phyloP scores from a whole-genome alignment of 2,113 vertebrate genomes.

The Ciconia stormi region DNA sequence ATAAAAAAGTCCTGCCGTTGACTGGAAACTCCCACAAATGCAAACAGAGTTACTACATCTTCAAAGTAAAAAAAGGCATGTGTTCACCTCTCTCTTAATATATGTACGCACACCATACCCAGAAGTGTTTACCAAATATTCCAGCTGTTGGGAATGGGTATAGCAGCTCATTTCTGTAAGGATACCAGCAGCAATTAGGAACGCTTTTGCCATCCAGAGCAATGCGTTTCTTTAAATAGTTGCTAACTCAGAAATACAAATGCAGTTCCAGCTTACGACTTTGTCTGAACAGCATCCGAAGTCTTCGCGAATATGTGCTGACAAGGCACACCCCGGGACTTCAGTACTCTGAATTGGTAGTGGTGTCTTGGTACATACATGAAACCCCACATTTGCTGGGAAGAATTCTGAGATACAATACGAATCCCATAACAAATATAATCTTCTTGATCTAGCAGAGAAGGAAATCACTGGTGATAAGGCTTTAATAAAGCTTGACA shows the following conservation, averaged over 20 bases:
- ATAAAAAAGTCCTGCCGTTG: not conserved
- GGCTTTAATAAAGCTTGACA: conserved; percentile 67
- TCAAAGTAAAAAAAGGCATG: not conserved
- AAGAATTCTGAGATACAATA: not conserved
- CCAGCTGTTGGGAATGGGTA: not conserved
- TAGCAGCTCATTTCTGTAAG: not conserved
- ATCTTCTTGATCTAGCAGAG: conserved; percentile 62
- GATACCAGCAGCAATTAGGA: not conserved
- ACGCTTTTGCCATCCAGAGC: not conserved
- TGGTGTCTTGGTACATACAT: not conserved
- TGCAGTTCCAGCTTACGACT: not conserved
- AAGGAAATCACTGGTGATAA: conserved; percentile 64
- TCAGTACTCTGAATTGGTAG: not conserved
- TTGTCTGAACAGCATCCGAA: not conserved
- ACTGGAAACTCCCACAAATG: not conserved
- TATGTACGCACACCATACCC: rapidly evolving
- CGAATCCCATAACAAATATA: conserved; percentile 20
- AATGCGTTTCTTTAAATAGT: not conserved
- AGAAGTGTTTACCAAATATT: not conserved
- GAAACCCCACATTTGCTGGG: not conserved
- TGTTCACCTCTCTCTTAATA: not conserved
- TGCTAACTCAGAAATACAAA: not conserved
- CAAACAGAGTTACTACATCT: not conserved
- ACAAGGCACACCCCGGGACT: rapidly evolving
- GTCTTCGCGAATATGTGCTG: not conserved